Base-by-base conservation (phyloP, 2,113 vertebrate species). In the Neotragus moschatus region DNA sequence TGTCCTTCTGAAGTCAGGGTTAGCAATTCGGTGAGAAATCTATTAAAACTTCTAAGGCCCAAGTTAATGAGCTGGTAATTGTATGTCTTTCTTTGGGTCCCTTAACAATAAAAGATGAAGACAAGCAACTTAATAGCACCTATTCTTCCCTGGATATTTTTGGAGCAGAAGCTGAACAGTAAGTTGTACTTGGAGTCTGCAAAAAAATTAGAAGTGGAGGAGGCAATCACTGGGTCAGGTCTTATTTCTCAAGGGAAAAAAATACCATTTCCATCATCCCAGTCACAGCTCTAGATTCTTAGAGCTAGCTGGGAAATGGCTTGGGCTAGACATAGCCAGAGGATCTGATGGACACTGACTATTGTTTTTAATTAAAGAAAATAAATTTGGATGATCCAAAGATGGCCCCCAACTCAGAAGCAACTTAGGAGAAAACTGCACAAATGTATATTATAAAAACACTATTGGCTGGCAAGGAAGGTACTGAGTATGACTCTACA, bases 111-210 rank as follows among this genome's bases (percentile, higher is more conserved):
- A 91, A 86, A 82, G 90, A 88, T 12, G n/a, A 88, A 96, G 94
- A 94, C 39, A 82, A 92, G 81, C 6, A 75, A 90, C 55, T 93
- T 96, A 97, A 88, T 43, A 88, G n/a, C 17, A 94, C 90, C 86
- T 97, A 73, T 92, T 95, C 90, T 93, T 94, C 85, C 93, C 30
- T 80, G 81, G 93, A 36, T 97, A 97, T 91, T 96, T 97, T 97
- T 94, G 96, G 91, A 66, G 53, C 55, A 84, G 81, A 66, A 92
- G 73, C 87, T 55, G 56, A 97, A 92, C 77, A 79, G 80, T 55
- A 63, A 86, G 80, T 55, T 73, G 90, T 61, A 89, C 66, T 93
- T 86, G 82, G 70, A 95, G 58, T 79, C 21, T 95, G 90, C 93
- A 95, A 90, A 85, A 97, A 90, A 94, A 73, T 73, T 0, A 80